Conservation (phyloP, 2,797 vertebrate genomes). For the Mareca strepera region DNA sequence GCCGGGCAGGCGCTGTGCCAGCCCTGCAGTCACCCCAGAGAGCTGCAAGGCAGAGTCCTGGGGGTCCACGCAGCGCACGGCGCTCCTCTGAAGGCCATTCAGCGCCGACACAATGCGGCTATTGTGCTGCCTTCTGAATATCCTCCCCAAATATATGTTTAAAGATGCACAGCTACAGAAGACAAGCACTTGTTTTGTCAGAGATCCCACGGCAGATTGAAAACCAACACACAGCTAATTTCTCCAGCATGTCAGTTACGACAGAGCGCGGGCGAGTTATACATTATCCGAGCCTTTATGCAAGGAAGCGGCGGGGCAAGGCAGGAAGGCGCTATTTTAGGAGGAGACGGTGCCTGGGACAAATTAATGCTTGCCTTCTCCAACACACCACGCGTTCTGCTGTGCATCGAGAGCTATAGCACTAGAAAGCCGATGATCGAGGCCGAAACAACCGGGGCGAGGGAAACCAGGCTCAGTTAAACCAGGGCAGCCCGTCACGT, state of each 20-base stretch:
- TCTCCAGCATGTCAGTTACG: neutral
- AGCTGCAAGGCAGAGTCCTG: neutral
- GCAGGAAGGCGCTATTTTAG: neutral
- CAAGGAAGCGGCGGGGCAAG: accelerated
- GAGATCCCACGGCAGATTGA: neutral
- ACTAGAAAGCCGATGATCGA: neutral
- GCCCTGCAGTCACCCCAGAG: neutral
- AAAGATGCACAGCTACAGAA: neutral
- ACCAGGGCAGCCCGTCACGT: accelerated
- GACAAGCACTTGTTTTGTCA: conserved; percentile 1
- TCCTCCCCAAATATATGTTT: conserved; percentile 69
- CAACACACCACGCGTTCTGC: neutral
- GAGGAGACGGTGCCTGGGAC: neutral
- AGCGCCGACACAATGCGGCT: neutral
- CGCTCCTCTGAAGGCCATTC: conserved; percentile 23
- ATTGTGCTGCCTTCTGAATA: neutral
- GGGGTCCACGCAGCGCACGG: neutral
- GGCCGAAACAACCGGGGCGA: neutral
- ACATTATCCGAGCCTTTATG: neutral
- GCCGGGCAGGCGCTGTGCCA: neutral
- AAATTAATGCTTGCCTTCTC: neutral
- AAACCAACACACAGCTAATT: neutral
- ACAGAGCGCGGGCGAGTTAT: accelerated
- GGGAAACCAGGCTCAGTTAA: neutral
- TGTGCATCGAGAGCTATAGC: neutral